Evolutionary conservation across 1,140 invertebrate species (phyloP), one percentile per base, ranked within the genome.

Genomic region (Apis dorsata): DNA sequence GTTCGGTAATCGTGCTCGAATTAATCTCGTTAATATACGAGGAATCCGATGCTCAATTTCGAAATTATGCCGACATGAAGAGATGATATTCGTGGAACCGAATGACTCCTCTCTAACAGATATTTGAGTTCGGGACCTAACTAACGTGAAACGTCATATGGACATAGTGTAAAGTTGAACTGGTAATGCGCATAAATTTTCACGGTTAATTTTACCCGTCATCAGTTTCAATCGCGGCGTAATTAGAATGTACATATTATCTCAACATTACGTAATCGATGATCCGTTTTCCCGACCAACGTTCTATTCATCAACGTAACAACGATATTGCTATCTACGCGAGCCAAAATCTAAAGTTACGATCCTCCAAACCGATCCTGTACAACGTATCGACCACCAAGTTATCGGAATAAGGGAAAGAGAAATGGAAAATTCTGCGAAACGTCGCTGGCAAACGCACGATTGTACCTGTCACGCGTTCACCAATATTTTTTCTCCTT

Each of bases 1-100:
- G 4, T 24, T 66, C 75, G 7, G 19, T 65, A 3, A 17, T 15
- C n/a, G 15, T 49, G n/a, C 51, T 55, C 24, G 49, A 55, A 72
- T 59, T 51, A 51, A 55, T 17, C n/a, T 13, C 68, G 44, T 34
- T 79, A 71, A 62, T 71, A 71, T 28, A 24, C 12, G 10, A 11
- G 5, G 44, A 71, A 57, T 71, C 77, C 55, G 28, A 3, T 34
- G 53, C 28, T 60, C 77, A 53, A 79, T 79, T 62, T 53, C n/a
- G 51, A 71, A 79, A 62, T 60, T 70, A 71, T 51, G 0, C n/a
- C 10, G 49, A 28, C 51, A 28, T 0, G 24, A 24, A 76, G 21
- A 69, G 28, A 11, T 28, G 24, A n/a, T 19, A 17, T 76, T 53
- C n/a, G 24, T 63, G 34, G 28, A 74, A 44, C 57, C 3, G 34